Conservation (phyloP, 2,888 invertebrate species). For the Nebria salina region DNA sequence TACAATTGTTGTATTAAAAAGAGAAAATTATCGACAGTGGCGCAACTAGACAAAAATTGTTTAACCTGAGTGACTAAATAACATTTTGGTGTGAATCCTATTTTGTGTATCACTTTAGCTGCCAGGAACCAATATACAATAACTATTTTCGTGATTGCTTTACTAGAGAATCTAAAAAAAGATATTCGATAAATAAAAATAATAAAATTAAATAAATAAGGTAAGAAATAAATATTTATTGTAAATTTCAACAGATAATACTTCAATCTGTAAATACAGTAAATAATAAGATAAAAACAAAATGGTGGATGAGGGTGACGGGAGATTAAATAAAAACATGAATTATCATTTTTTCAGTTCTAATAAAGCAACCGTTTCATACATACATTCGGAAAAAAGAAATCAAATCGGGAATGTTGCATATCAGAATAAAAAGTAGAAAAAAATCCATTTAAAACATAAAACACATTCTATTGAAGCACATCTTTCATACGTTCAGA, state of each 20-base stretch:
- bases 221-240: constrained; percentile 26
- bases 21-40: constrained; percentile 40
- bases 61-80: constrained; percentile 43
- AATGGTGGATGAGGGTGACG: not conserved
- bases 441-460: constrained; percentile 40
- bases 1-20: constrained; percentile 42
- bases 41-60: constrained; percentile 35
- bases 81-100: constrained; percentile 21
- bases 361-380: constrained; percentile 15
- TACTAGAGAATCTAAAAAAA: constrained; percentile 25
- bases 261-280: constrained; percentile 9
- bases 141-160: constrained; percentile 17
- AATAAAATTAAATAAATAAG: constrained; percentile 24
- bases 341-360: constrained; percentile 4
- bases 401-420: constrained; percentile 37
- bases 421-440: constrained; percentile 36
- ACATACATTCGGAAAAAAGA: constrained; percentile 15
- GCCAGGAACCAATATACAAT: constrained; percentile 42
- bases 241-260: not conserved
- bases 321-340: constrained; percentile 3
- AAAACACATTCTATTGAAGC: constrained; percentile 32
- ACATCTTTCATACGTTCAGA: constrained; percentile 5
- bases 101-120: constrained; percentile 40
- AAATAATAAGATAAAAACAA: constrained; percentile 15
- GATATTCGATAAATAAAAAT: constrained; percentile 31